These are phyloP conservation scores for Cephus rjabovi DNA, from an alignment of 2,888 invertebrate species.

Conservation along the genomic window DNA sequence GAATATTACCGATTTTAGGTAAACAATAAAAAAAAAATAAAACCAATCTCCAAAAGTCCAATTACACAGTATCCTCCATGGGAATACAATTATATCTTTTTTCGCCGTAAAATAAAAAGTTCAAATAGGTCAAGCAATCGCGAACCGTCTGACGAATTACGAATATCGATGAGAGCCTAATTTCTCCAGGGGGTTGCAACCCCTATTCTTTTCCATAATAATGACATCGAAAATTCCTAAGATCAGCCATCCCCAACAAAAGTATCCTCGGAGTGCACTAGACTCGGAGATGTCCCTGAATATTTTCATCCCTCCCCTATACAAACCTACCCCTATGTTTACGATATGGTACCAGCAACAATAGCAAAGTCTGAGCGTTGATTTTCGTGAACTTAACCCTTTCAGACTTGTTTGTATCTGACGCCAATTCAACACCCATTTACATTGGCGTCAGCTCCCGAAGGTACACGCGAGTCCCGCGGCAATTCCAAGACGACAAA, in stretches of 20 bases:
- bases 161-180: neutral
- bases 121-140: neutral
- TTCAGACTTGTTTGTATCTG: conserved; percentile 32
- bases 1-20: neutral
- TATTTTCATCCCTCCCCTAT: neutral
- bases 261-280: neutral
- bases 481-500: conserved; percentile 18
- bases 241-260: neutral
- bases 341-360: neutral
- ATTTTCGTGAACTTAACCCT: conserved; percentile 25
- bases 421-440: conserved; percentile 17
- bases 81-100: neutral
- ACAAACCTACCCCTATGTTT: neutral
- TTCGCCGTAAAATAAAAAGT: neutral
- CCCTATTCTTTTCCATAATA: neutral
- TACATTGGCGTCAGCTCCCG: conserved; percentile 15
- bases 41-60: neutral
- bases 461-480: conserved; percentile 6
- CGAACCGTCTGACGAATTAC: neutral
- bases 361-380: neutral
- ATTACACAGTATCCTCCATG: neutral
- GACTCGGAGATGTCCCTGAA: neutral
- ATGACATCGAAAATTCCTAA: neutral
- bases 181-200: neutral
- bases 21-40: too few species aligned